These are phyloP conservation scores for Brachyhypopomus gauderio DNA, from an alignment of 2,113 vertebrate genomes.

Conservation along the genomic window DNA sequence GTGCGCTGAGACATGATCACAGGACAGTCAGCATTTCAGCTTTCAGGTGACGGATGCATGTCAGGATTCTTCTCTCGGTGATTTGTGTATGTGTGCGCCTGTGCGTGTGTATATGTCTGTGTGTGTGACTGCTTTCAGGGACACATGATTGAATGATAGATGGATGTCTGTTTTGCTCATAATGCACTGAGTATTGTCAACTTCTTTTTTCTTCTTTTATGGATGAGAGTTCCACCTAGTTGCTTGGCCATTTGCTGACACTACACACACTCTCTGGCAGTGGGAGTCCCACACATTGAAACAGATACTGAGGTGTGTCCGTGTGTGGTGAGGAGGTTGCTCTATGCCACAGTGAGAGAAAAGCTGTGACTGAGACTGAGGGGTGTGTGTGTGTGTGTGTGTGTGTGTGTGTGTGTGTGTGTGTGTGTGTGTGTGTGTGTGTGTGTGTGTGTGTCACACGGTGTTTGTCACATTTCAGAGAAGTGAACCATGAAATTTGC, in stretches of 20 bases:
- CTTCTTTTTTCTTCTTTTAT: slow-evolving; percentile 33
- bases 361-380: slow-evolving; percentile 41
- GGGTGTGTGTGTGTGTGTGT: slow-evolving; percentile 49
- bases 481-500: slow-evolving; percentile 64
- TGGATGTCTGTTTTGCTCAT: slow-evolving; percentile 42
- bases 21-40: background rate
- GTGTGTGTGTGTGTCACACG: slow-evolving; percentile 51
- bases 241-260: slow-evolving; percentile 53
- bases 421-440: slow-evolving; percentile 54
- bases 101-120: slow-evolving; percentile 27
- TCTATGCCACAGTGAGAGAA: slow-evolving; percentile 35
- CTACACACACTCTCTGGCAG: slow-evolving; percentile 4
- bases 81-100: slow-evolving; percentile 2
- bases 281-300: slow-evolving; percentile 26
- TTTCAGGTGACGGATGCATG: background rate
- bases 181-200: slow-evolving; percentile 26
- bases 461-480: slow-evolving; percentile 63
- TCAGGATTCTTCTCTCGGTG: background rate
- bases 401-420: slow-evolving; percentile 49
- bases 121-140: slow-evolving; percentile 36
- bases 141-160: slow-evolving; percentile 39
- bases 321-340: slow-evolving; percentile 29
- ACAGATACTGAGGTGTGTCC: slow-evolving; percentile 50
- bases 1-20: background rate
- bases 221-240: slow-evolving; percentile 48